phyloP scores from a whole-genome alignment of 35 echinoderm and acorn worm genomes.

The Lytechinus variegatus region DNA sequence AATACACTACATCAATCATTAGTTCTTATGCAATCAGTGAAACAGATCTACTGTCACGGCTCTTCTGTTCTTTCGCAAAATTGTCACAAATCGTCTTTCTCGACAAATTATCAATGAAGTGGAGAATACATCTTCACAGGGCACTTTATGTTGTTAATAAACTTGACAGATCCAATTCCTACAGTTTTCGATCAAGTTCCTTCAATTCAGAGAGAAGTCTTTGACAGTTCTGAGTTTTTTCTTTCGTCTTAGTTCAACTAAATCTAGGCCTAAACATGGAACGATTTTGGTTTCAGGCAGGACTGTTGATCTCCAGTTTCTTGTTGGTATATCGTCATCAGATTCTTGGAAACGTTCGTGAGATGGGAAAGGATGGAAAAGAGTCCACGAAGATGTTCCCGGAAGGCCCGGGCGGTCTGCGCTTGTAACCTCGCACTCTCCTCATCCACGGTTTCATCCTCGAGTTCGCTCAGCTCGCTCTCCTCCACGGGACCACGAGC shows the following conservation, averaged over 20 bases:
- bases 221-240: background rate
- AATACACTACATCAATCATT: too few relatives aligned
- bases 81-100: too few relatives aligned
- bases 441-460: constrained; percentile 37
- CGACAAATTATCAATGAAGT: too few relatives aligned
- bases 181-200: background rate
- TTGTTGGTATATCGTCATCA: constrained; percentile 84
- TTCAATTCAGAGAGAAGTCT: background rate
- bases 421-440: constrained; percentile 24
- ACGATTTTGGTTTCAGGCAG: constrained; percentile 84
- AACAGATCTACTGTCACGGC: too few relatives aligned
- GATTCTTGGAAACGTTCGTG: constrained; percentile 77
- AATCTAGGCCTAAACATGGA: background rate
- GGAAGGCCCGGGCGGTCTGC: constrained; percentile 74
- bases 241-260: background rate
- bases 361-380: constrained; percentile 83
- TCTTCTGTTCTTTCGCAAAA: too few relatives aligned
- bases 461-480: constrained; percentile 30
- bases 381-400: constrained; percentile 91
- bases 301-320: constrained; percentile 90
- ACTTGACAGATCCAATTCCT: too few relatives aligned
- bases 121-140: too few relatives aligned
- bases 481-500: constrained; percentile 67
- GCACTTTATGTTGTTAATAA: too few relatives aligned
- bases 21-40: too few relatives aligned